Evolutionary conservation across 2,113 vertebrate genomes (phyloP).

Genomic region (Crotalus horridus): DNA sequence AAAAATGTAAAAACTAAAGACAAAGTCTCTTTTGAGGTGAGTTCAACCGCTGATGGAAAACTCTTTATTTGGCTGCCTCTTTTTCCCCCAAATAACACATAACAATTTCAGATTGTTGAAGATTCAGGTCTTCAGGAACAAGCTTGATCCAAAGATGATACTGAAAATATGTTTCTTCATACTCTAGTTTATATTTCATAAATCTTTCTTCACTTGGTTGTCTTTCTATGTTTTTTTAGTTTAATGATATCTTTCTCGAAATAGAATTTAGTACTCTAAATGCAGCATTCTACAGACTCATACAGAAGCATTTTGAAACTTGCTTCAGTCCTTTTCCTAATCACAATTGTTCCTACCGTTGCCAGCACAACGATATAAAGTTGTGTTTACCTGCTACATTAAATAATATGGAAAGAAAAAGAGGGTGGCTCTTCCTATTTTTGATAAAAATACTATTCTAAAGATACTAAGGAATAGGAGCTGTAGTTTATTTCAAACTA

Average conservation of each 20-base stretch:
- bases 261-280: background rate
- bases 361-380: background rate
- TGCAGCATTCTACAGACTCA: background rate
- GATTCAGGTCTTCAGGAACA: background rate
- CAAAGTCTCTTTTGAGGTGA: background rate
- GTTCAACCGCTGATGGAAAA: background rate
- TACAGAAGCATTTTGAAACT: background rate
- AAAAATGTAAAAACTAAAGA: background rate
- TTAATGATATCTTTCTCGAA: background rate
- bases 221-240: background rate
- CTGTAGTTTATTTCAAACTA: background rate
- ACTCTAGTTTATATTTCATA: background rate
- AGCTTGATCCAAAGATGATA: background rate
- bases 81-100: background rate
- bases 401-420: background rate
- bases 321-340: background rate
- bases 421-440: background rate
- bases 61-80: background rate
- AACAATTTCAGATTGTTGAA: background rate
- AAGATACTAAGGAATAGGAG: background rate
- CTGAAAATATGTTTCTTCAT: background rate
- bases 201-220: background rate
- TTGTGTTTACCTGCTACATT: background rate
- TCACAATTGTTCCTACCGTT: background rate
- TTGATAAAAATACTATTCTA: background rate